Base-by-base conservation (phyloP, 2,888 invertebrate genomes). In the Drosophila meridiana region DNA sequence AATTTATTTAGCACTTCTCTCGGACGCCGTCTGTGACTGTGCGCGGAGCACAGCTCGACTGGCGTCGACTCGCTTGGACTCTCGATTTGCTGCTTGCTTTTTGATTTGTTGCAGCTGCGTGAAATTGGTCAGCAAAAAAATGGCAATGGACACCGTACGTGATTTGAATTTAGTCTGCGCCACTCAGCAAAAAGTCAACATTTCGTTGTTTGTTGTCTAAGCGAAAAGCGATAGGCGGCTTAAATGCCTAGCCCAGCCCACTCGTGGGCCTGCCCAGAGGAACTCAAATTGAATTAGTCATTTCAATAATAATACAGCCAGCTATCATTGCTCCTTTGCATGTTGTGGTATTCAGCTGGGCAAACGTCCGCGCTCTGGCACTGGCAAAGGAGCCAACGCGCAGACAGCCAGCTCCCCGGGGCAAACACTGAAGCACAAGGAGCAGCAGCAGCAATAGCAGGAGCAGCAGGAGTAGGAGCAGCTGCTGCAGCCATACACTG, bases 61-160 rank as follows among this genome's bases (percentile, higher is more conserved):
- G 26, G 34, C 13, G 26, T 50, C n/a, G 32, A 14, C 45, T 52
- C 55, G 43, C 40, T 40, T 55, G 38, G 28, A 26, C 48, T 59
- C 43, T 42, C 58, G 26, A 30, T 8, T 7, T 56, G 36, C 66
- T 60, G 53, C 58, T 83, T 75, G 79, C 79, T 73, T 76, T 86
- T 88, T 90, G 90, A 86, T 86, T 85, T 85, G 90, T 89, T 85
- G 90, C 90, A 85, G 81, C 82, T 86, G 90, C 76, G 70, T 71
- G 68, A 86, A 88, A 86, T 88, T 90, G 85, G 90, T 86, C 90
- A 85, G 90, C 86, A 55, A 82, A 69, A 69, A 82, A 87, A 78
- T 87, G 73, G 76, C 69, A 81, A 83, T 69, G 78, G 80, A 70
- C 71, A 70, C 65, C 45, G 82, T 69, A 86, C 85, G 85, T 86